Evolutionary conservation across 2,888 invertebrate species (phyloP), one percentile per base, ranked within the genome.

Genomic region (Lymantria dispar): DNA sequence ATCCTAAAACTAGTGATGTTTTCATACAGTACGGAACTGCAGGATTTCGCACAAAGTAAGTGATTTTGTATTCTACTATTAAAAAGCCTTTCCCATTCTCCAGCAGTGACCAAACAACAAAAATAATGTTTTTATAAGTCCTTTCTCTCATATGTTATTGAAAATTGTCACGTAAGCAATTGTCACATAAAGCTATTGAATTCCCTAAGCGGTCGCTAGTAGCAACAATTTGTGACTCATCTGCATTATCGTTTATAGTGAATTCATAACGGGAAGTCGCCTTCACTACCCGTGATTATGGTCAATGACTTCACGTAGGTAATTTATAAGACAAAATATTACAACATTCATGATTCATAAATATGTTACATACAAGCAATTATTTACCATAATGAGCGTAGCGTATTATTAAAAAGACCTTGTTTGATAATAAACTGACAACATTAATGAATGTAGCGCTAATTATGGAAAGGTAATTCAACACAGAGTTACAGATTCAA

Each of bases 21-120:
- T 92, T 92, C 74, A 94, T 96, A 68, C 93, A 95, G 84, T 97
- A 97, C 91, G 97, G 97, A 67, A 97, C 97, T 55, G 96, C 97
- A 67, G 97, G 97, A 76, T 97, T 97, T 83, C 94, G 97, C 72
- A 94, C 95, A 72, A 95, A 94, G 96, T 96, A 86, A 93, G 93
- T 91, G 70, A 60, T 67, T 64, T 60, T 70, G 62, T 63, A 30
- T 15, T 53, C 64, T 37, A 64, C 62, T 63, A 55, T 71, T 47
- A 58, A 62, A 22, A 22, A 62, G 54, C 50, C 61, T 59, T 55
- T 58, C 63, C 64, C 61, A 49, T 64, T 54, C 54, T 47, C 50
- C 52, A 64, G 22, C 57, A 68, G 64, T 58, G 69, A 71, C 70
- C 68, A 67, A 58, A 61, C 52, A 60, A 59, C 55, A 51, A 60